Conservation (phyloP, 2,113 vertebrate genomes). For the Gulo gulo region DNA sequence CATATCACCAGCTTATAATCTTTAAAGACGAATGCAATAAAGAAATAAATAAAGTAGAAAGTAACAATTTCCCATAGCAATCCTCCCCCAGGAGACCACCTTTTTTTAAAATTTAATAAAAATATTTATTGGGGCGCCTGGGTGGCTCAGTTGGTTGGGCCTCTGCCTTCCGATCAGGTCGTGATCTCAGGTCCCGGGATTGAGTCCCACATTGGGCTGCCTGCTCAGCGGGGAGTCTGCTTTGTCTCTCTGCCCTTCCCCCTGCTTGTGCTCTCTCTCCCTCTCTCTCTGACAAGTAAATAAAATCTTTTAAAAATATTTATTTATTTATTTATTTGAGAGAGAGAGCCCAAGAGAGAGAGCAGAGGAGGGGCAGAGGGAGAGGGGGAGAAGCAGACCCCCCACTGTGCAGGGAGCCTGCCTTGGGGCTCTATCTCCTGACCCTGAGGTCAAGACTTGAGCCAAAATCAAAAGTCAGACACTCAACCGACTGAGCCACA, state of each 20-base stretch:
- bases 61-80: neutral
- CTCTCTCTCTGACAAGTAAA: no score
- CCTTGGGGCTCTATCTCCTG: neutral
- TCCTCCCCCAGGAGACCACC: neutral
- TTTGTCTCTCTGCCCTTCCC: no score
- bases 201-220: no score
- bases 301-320: no score
- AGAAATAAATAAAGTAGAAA: neutral
- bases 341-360: neutral
- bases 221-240: no score
- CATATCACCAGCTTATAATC: neutral
- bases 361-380: neutral
- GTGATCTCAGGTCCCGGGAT: no score
- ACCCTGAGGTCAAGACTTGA: neutral
- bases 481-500: neutral
- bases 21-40: neutral
- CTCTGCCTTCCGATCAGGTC: no score
- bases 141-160: no score
- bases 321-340: neutral
- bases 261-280: no score
- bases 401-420: neutral
- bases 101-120: neutral
- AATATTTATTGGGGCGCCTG: no score
- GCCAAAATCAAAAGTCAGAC: neutral
- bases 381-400: neutral